Percentiles rank a stretch among this genome's conserved stretches.
These are phyloP conservation scores for Dasyurus viverrinus DNA, from an alignment of 2,113 vertebrate species.

Conservation along the genomic window DNA sequence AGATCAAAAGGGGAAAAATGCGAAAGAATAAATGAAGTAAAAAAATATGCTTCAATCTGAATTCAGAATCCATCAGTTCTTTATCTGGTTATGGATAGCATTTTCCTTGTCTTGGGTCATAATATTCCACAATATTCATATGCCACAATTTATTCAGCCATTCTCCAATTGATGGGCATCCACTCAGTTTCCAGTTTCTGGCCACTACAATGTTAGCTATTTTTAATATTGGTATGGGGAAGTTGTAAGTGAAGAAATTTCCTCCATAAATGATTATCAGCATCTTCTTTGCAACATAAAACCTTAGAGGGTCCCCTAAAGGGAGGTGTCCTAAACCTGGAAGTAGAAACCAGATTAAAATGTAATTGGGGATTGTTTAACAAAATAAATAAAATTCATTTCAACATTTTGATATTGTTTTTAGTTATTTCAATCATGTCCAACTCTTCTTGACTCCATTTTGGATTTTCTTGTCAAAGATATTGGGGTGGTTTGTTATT, in stretches of 20 bases:
- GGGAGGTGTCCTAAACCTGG: neutral
- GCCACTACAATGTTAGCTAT: neutral
- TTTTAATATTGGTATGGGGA: neutral
- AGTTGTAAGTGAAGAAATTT: neutral
- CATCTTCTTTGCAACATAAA: neutral
- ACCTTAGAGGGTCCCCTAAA: neutral
- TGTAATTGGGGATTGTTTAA: neutral
- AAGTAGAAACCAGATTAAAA: neutral
- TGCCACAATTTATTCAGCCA: too few relatives aligned
- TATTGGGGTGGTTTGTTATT: neutral
- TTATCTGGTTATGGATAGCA: too few relatives aligned
- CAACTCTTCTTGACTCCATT: neutral
- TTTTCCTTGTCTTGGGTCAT: too few relatives aligned
- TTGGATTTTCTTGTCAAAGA: neutral
- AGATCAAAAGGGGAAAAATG: too few relatives aligned
- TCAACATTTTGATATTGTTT: neutral
- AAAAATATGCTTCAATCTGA: too few relatives aligned
- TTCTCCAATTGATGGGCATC: too few relatives aligned
- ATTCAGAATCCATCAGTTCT: too few relatives aligned
- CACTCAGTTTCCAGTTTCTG: too few relatives aligned
- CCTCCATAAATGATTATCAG: neutral
- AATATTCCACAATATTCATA: too few relatives aligned
- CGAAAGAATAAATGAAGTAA: too few relatives aligned
- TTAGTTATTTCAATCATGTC: neutral
- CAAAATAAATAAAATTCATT: neutral